Evolutionary conservation across 2,888 invertebrate species (phyloP).

Genomic region (Stenoptilia bipunctidactyla): DNA sequence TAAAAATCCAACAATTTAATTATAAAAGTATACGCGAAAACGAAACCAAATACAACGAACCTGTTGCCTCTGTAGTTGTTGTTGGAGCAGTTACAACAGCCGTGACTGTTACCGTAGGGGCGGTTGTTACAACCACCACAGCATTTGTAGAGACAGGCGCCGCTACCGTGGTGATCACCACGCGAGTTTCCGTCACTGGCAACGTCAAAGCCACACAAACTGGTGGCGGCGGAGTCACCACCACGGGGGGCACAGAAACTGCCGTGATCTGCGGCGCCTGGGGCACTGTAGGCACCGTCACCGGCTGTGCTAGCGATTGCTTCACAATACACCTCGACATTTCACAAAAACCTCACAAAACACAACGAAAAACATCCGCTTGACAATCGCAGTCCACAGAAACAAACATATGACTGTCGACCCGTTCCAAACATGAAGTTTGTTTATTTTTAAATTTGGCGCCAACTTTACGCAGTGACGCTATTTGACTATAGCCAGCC

Average conservation of each 20-base stretch:
- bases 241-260: conserved; percentile 17
- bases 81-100: conserved; percentile 5
- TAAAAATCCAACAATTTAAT: too few relatives aligned
- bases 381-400: conserved; percentile 39
- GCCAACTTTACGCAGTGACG: conserved; percentile 49
- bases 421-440: conserved; percentile 61
- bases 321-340: conserved; percentile 66
- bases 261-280: conserved; percentile 20
- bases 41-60: too few relatives aligned
- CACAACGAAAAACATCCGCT: conserved; percentile 28
- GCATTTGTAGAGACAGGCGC: conserved; percentile 26
- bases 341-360: conserved; percentile 18
- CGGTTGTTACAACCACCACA: conserved; percentile 18
- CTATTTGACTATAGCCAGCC: conserved; percentile 25
- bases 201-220: conserved; percentile 17
- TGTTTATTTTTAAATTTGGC: conserved; percentile 70
- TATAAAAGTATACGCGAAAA: too few relatives aligned
- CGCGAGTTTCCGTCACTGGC: conserved; percentile 13
- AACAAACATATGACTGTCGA: conserved; percentile 64
- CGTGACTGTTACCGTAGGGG: conserved; percentile 16
- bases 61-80: not conserved
- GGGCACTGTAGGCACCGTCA: conserved; percentile 21
- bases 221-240: conserved; percentile 17
- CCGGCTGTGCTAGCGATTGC: conserved; percentile 49
- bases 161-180: conserved; percentile 15